Base-by-base conservation (phyloP, 2,797 vertebrate species). In the Miichthys miiuy region DNA sequence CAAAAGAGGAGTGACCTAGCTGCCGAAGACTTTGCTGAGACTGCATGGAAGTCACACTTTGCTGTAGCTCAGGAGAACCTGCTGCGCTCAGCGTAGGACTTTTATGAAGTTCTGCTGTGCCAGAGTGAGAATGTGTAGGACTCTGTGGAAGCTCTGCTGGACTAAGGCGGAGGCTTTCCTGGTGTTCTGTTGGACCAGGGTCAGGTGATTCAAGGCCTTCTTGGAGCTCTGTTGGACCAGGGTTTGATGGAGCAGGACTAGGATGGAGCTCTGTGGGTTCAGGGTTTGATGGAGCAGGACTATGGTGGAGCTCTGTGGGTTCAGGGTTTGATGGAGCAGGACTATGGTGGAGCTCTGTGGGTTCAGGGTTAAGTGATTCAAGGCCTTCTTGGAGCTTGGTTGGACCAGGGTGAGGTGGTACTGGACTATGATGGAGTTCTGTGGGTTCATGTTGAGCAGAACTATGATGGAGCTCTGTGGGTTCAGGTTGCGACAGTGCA, bases 101-200 rank as follows among this genome's bases (percentile, higher is more conserved):
- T 25, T 51, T 14, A 30, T 67, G 55, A 4, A 12, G 20, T n/a
- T 78, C 60, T 66, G 30, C 6, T 46, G 23, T 9, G 42, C n/a
- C 51, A 51, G 23, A 21, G 7, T 52, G 47, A 63, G 46, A 55
- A 11, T 16, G 56, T 5, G 61, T 13, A 25, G 56, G 54, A 41
- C 56, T 75, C 73, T 64, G 56, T 25, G 64, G 65, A 70, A 41
- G 21, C 66, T 74, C 83, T 60, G 21, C 4, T 52, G 20, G 21
- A 48, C 2, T 27, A 42, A 51, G 25, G 46, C 1, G 66, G 54
- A 71, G 42, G 47, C 48, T 75, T 57, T 75, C 46, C 34, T 54
- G 75, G 10, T 38, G 14, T 41, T 68, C 65, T 65, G 20, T 34
- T 25, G 27, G 41, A 23, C 58, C 23, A n/a, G 58, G 6, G 17